Conservation (phyloP, 2,888 invertebrate genomes). For the Leistus spinibarbis region DNA sequence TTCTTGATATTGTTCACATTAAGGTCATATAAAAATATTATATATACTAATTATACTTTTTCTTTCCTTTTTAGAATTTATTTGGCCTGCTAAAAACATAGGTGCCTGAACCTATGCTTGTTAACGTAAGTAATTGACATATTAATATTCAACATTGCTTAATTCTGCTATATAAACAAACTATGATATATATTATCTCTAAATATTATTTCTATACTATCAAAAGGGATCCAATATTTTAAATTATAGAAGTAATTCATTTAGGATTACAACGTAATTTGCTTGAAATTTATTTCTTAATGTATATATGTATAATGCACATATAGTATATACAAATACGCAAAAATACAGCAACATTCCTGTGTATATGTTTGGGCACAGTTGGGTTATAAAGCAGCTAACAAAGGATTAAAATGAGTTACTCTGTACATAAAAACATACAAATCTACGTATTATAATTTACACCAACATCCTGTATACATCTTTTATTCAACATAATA, state of each 20-base stretch:
- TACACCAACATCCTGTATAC: neutral
- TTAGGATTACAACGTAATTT: constrained; percentile 36
- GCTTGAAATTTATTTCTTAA: constrained; percentile 29
- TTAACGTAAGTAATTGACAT: no score
- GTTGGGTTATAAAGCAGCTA: constrained; percentile 22
- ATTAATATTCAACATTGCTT: no score
- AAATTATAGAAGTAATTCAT: constrained; percentile 30
- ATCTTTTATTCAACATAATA: neutral
- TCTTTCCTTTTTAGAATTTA: no score
- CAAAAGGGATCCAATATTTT: neutral
- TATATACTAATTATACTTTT: no score
- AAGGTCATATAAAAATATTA: no score
- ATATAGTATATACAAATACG: constrained; percentile 26
- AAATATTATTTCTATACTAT: no score
- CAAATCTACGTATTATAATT: neutral
- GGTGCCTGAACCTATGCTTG: no score
- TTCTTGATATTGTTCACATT: no score
- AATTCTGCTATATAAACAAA: no score
- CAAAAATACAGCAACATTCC: no score
- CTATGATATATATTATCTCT: no score
- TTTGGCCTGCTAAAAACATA: no score
- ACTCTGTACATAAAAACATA: constrained; percentile 10
- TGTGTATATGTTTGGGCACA: constrained; percentile 19
- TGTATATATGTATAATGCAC: neutral
- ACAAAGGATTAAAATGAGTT: constrained; percentile 36